phyloP scores from a whole-genome alignment of 2,113 vertebrate species.

The Ivindomyrus marchei region DNA sequence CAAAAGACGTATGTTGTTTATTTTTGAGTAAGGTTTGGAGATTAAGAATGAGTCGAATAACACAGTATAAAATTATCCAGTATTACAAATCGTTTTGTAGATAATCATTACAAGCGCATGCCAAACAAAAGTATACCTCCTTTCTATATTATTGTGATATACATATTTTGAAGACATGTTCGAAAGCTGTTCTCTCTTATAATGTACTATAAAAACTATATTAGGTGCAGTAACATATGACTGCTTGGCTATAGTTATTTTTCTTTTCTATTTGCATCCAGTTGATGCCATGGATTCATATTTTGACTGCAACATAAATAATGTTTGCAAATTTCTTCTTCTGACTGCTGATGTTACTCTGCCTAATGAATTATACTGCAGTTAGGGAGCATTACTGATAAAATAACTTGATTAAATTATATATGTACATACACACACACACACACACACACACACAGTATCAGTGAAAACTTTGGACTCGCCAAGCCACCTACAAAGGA shows the following conservation, averaged over 20 bases:
- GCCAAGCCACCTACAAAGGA: too few species aligned
- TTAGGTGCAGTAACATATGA: neutral
- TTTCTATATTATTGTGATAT: neutral
- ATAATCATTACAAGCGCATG: neutral
- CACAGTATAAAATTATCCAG: neutral
- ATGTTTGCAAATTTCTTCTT: neutral
- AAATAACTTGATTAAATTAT: neutral
- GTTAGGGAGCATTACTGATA: neutral
- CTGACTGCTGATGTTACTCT: neutral
- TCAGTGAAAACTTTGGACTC: too few species aligned
- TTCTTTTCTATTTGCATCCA: neutral
- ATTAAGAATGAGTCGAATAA: neutral
- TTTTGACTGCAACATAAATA: neutral
- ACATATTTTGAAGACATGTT: neutral
- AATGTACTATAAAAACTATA: neutral
- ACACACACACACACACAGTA: neutral
- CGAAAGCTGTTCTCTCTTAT: neutral
- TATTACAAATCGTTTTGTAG: neutral
- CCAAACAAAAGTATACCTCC: neutral
- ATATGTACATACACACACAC: neutral
- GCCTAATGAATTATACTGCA: neutral
- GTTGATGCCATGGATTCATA: neutral
- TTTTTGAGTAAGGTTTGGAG: neutral
- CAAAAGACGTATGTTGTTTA: neutral
- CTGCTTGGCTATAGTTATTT: neutral